phyloP scores from a whole-genome alignment of 2,888 invertebrate genomes.

The Helleia helle region DNA sequence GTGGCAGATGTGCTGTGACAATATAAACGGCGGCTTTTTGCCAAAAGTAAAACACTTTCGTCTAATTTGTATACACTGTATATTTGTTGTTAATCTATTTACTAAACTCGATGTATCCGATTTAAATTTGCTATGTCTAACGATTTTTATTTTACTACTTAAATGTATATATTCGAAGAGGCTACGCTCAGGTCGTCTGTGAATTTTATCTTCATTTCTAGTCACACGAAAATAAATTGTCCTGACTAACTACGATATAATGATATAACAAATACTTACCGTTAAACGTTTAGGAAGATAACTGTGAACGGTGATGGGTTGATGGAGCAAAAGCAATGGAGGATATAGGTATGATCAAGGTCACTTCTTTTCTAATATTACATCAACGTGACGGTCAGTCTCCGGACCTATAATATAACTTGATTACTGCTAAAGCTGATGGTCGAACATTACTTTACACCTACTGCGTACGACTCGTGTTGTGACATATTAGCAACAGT shows the following conservation, averaged over 20 bases:
- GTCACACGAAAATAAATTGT: background rate
- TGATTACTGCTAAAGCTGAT: background rate
- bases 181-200: conserved; percentile 7
- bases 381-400: conserved; percentile 49
- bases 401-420: conserved; percentile 30
- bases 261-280: conserved; percentile 12
- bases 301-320: conserved; percentile 35
- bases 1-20: too few species aligned
- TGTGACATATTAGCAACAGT: too few species aligned
- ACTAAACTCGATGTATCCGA: too few species aligned
- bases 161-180: conserved; percentile 4
- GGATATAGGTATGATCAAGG: conserved; percentile 65
- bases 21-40: too few species aligned
- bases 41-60: too few species aligned
- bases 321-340: conserved; percentile 52
- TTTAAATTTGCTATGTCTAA: too few species aligned
- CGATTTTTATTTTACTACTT: background rate
- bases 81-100: too few species aligned
- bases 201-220: conserved; percentile 2
- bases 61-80: too few species aligned
- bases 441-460: background rate
- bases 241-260: conserved; percentile 2
- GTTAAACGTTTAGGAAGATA: conserved; percentile 18
- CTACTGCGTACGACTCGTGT: too few species aligned
- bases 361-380: conserved; percentile 68